phyloP scores from a whole-genome alignment of 2,797 vertebrate species.

The Alcedo atthis region DNA sequence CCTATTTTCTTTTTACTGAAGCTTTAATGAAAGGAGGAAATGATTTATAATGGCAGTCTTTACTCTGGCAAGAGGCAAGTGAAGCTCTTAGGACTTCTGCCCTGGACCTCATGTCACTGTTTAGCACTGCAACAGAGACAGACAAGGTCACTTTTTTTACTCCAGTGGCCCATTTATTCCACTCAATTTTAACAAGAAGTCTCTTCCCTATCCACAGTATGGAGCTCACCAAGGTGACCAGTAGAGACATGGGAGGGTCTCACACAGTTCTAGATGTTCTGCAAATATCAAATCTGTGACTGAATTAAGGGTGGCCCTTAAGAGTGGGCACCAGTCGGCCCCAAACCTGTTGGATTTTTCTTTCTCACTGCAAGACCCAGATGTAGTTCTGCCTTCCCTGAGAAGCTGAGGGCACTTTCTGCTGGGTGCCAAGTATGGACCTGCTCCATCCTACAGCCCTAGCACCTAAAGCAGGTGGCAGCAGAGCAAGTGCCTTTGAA shows the following conservation, averaged over 20 bases:
- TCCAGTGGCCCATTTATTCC: neutral
- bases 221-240: neutral
- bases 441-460: neutral
- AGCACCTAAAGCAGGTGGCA: rapidly evolving
- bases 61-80: neutral
- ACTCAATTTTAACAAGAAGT: neutral
- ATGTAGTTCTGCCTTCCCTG: neutral
- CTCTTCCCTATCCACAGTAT: neutral
- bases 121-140: neutral
- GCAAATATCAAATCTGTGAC: neutral
- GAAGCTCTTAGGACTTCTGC: neutral
- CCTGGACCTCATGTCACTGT: neutral
- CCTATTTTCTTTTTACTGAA: constrained; percentile 24
- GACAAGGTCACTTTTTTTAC: neutral
- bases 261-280: neutral
- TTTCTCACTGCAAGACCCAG: rapidly evolving
- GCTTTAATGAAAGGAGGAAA: constrained; percentile 44
- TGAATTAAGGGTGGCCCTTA: rapidly evolving
- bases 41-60: constrained; percentile 20
- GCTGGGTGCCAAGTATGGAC: neutral
- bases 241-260: neutral
- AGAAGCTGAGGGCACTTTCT: rapidly evolving
- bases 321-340: neutral
- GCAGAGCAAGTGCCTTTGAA: rapidly evolving
- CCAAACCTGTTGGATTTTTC: rapidly evolving